Conservation (phyloP, 2,113 vertebrate species). For the Lampris megalopsis region DNA sequence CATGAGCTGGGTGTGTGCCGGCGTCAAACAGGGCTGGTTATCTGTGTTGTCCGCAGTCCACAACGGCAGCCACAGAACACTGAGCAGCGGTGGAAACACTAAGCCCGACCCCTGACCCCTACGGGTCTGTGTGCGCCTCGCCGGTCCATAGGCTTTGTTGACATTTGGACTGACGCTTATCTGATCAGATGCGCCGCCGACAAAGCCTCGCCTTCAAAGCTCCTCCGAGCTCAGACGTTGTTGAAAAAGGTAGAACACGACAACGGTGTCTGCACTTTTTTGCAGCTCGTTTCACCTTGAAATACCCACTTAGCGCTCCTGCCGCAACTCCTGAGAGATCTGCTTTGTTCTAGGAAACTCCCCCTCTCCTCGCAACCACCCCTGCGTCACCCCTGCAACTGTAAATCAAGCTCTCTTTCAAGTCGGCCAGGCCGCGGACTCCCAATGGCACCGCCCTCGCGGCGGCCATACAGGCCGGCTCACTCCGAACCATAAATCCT, state of each 20-base stretch:
- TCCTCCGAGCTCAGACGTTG: background rate
- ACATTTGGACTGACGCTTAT: slow-evolving; percentile 53
- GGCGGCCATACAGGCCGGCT: slow-evolving; percentile 39
- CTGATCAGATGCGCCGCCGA: slow-evolving; percentile 37
- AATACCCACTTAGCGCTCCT: too few relatives aligned
- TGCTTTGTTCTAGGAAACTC: background rate
- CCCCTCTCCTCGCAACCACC: background rate
- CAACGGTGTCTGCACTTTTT: background rate
- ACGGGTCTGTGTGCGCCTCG: slow-evolving; percentile 39
- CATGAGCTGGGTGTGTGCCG: slow-evolving; percentile 56
- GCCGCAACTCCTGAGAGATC: too few relatives aligned
- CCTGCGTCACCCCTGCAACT: slow-evolving; percentile 36
- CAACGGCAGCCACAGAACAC: slow-evolving; percentile 61
- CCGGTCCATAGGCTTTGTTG: slow-evolving; percentile 41
- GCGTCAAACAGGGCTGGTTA: slow-evolving; percentile 59
- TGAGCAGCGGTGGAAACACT: slow-evolving; percentile 66
- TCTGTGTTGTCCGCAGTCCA: slow-evolving; percentile 56
- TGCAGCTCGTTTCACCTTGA: too few relatives aligned
- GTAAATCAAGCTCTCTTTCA: slow-evolving; percentile 67
- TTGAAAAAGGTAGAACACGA: slow-evolving; percentile 17
- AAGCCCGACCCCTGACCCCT: slow-evolving; percentile 59
- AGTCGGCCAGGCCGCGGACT: slow-evolving; percentile 59
- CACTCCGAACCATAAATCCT: slow-evolving; percentile 47
- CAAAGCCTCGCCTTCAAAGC: slow-evolving; percentile 7
- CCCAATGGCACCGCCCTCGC: slow-evolving; percentile 41